Percentiles rank a stretch among this genome's conserved stretches.
Conservation (phyloP, 1,140 invertebrate species). For the Zaprionus vittiger region DNA sequence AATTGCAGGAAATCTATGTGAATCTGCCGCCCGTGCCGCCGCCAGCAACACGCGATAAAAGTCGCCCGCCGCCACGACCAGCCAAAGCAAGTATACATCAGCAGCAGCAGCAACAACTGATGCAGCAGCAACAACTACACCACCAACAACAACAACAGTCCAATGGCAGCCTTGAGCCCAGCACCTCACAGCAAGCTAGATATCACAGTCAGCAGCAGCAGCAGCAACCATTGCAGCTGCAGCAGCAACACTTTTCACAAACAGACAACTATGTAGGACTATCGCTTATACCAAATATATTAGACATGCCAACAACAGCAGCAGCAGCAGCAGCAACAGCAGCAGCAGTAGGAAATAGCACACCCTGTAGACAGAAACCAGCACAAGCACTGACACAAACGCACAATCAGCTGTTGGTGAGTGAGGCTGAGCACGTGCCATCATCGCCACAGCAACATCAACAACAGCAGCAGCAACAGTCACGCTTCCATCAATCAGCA, state of each 20-base stretch:
- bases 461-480: conserved; percentile 47
- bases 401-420: conserved; percentile 72
- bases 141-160: conserved; percentile 44
- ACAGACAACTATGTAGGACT: conserved; percentile 82
- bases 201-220: conserved; percentile 61
- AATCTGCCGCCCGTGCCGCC: conserved; percentile 79
- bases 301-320: conserved; percentile 62
- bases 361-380: conserved; percentile 59
- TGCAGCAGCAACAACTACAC: conserved; percentile 49
- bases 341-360: conserved; percentile 36
- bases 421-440: conserved; percentile 59
- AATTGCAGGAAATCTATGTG: conserved; percentile 79
- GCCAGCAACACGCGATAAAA: conserved; percentile 68
- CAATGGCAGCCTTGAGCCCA: conserved; percentile 61
- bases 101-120: conserved; percentile 52
- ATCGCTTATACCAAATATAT: conserved; percentile 78
- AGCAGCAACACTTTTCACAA: conserved; percentile 78
- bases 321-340: conserved; percentile 32
- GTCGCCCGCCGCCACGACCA: conserved; percentile 72
- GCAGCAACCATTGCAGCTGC: conserved; percentile 55
- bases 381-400: conserved; percentile 22
- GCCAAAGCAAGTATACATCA: conserved; percentile 82
- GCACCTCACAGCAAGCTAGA: conserved; percentile 77
- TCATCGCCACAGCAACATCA: conserved; percentile 55
- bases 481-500: conserved; percentile 60